phyloP scores from a whole-genome alignment of 1,140 invertebrate species.

The Tribolium madens region DNA sequence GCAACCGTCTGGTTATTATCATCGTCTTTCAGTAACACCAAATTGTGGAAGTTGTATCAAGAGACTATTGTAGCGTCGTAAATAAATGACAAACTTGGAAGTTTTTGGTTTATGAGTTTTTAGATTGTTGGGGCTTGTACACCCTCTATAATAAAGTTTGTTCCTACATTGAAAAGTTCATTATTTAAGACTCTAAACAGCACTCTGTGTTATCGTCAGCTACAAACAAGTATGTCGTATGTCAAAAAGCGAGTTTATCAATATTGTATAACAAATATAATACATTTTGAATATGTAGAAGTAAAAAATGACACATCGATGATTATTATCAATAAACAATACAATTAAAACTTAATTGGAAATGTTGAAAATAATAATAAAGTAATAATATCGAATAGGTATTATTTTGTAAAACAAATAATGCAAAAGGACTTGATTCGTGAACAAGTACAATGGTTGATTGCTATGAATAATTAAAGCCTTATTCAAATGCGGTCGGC shows the following conservation, averaged over 20 bases:
- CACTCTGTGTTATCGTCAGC: conserved; percentile 1
- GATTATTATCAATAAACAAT: background rate
- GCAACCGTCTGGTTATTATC: conserved; percentile 11
- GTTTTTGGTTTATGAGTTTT: conserved; percentile 30
- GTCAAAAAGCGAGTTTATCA: background rate
- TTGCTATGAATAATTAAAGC: conserved; percentile 34
- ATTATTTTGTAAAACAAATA: background rate
- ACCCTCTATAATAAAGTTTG: conserved; percentile 18
- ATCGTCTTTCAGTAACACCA: conserved; percentile 11
- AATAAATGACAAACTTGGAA: conserved; percentile 22
- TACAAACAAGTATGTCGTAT: background rate
- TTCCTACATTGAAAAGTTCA: conserved; percentile 1
- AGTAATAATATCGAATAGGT: background rate
- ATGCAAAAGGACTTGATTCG: background rate
- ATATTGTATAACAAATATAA: too few relatives aligned
- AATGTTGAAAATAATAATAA: background rate
- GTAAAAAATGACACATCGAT: background rate
- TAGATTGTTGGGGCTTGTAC: conserved; percentile 17
- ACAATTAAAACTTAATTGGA: conserved; percentile 4
- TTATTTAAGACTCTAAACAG: conserved; percentile 6
- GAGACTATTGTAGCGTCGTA: conserved; percentile 30
- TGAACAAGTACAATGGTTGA: background rate
- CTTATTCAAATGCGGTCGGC: conserved; percentile 27
- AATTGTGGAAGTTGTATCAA: conserved; percentile 30
- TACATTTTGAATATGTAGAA: background rate